A percentile compares a stretch with the other conserved stretches of the same genome.
Evolutionary conservation across 2,797 vertebrate genomes (phyloP).

Genomic region (Sphaeramia orbicularis): DNA sequence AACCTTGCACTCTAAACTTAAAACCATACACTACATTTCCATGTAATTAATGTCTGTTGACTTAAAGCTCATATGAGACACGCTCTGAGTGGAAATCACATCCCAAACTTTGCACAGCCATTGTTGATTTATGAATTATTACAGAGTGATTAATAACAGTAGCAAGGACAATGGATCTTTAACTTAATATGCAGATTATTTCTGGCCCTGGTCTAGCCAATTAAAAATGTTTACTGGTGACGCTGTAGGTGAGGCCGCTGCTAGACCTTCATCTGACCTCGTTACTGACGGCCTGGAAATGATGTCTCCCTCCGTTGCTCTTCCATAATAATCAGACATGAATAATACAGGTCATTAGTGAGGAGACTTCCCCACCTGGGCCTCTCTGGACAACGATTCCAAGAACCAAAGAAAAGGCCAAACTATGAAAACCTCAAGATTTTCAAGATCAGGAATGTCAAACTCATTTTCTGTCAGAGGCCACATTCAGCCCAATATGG

Average conservation of each 20-base stretch:
- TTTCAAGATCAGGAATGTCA: too few relatives aligned
- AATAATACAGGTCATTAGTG: conserved; percentile 73
- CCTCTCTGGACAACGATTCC: conserved; percentile 33
- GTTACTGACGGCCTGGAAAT: conserved; percentile 64
- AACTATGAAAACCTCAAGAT: too few relatives aligned
- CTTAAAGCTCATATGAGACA: conserved; percentile 32
- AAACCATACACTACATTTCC: conserved; percentile 14
- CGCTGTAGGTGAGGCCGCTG: conserved; percentile 56
- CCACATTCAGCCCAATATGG: too few relatives aligned
- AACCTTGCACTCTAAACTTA: conserved; percentile 4
- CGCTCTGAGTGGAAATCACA: conserved; percentile 20
- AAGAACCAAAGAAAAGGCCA: conserved; percentile 21
- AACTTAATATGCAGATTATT: conserved; percentile 67
- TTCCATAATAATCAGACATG: conserved; percentile 63
- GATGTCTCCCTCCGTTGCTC: conserved; percentile 50
- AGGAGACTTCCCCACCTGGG: conserved; percentile 52
- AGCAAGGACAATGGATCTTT: conserved; percentile 61
- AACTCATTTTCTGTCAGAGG: too few relatives aligned
- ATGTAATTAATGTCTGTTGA: conserved; percentile 64
- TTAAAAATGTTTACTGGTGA: conserved; percentile 79
- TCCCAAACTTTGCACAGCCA: conserved; percentile 36
- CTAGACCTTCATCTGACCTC: conserved; percentile 73
- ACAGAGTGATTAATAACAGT: conserved; percentile 17
- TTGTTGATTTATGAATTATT: conserved; percentile 69
- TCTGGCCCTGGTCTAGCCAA: conserved; percentile 59